phyloP scores from a whole-genome alignment of 2,113 vertebrate genomes.

The Serranochromis macrocephalus region DNA sequence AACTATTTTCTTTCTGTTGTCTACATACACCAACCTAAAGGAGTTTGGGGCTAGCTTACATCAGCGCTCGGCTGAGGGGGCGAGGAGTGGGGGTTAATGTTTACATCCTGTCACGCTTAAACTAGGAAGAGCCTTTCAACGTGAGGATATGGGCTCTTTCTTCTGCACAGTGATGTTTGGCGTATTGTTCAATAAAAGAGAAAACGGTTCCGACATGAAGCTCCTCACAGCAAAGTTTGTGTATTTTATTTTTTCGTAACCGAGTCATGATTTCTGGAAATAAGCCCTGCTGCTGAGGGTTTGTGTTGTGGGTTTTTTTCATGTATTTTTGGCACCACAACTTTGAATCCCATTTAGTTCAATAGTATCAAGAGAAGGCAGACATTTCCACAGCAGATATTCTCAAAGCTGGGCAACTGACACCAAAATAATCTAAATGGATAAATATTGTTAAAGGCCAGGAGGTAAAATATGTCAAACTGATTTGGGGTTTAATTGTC shows the following conservation, averaged over 20 bases:
- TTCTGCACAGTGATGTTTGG: neutral
- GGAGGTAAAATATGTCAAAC: neutral
- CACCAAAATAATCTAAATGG: neutral
- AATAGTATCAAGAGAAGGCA: neutral
- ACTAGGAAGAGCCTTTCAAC: neutral
- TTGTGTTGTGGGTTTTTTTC: rapidly evolving
- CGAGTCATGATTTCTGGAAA: neutral
- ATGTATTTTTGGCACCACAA: neutral
- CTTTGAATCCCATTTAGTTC: neutral
- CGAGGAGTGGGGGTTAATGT: neutral
- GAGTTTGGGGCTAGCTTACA: neutral
- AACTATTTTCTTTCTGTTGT: neutral
- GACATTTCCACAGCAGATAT: neutral
- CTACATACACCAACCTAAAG: neutral
- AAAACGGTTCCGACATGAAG: neutral
- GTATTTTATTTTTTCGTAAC: neutral
- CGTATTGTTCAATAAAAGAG: neutral
- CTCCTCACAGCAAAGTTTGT: neutral
- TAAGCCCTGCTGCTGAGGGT: neutral
- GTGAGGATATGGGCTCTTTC: neutral
- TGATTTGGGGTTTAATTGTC: neutral
- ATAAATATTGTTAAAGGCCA: neutral
- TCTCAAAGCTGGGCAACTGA: neutral
- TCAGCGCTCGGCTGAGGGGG: neutral
- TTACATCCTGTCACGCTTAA: neutral